phyloP scores from a whole-genome alignment of 2,888 invertebrate genomes.

The Pristionchus fissidentatus region DNA sequence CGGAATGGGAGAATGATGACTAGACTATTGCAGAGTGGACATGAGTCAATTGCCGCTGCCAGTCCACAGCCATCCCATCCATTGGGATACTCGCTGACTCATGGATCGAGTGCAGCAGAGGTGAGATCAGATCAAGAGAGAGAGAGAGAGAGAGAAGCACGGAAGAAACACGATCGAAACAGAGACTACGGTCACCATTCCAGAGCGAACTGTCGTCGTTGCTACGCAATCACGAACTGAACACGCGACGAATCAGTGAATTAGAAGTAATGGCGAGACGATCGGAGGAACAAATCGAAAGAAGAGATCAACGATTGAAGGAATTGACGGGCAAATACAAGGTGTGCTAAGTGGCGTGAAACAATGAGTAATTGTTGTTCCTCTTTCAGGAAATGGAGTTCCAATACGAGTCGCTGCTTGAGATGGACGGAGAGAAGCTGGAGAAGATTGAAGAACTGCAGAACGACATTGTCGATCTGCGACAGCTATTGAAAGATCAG shows the following conservation, averaged over 20 bases:
- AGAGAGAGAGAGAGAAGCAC: not conserved
- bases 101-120: conserved; percentile 37
- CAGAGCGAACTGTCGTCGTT: conserved; percentile 42
- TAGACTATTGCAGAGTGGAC: conserved; percentile 41
- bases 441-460: conserved; percentile 60
- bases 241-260: conserved; percentile 42
- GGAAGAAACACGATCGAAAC: not conserved
- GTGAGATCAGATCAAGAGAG: not conserved
- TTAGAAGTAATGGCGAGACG: conserved; percentile 31
- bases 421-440: conserved; percentile 61
- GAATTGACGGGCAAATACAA: conserved; percentile 42
- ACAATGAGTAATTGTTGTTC: not conserved
- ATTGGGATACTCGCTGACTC: conserved; percentile 37
- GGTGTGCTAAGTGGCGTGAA: not conserved
- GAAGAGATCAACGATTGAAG: not conserved
- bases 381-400: conserved; percentile 49
- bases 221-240: conserved; percentile 42
- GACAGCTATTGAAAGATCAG: conserved; percentile 56
- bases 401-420: conserved; percentile 52
- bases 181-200: not conserved
- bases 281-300: conserved; percentile 22
- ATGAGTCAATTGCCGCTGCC: not conserved
- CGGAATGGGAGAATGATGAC: not conserved
- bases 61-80: not conserved
- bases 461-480: conserved; percentile 58